phyloP scores from a whole-genome alignment of 2,113 vertebrate species.

The Eolophus roseicapilla region DNA sequence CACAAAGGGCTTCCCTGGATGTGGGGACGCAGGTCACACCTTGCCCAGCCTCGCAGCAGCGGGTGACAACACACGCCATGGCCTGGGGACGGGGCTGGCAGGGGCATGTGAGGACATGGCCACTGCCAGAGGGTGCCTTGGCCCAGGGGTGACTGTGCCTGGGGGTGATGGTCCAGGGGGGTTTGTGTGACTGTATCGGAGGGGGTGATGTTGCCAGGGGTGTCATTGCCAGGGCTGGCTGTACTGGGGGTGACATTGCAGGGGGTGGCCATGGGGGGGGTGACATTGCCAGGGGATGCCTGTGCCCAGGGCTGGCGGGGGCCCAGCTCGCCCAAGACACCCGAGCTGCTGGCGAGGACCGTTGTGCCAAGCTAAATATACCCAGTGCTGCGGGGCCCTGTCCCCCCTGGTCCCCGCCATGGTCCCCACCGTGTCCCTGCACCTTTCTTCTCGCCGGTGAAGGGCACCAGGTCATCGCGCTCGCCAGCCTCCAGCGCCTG shows the following conservation, averaged over 20 bases:
- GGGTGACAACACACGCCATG: rapidly evolving
- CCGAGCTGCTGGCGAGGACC: not conserved
- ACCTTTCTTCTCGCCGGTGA: conserved; percentile 93
- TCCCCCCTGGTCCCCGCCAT: not conserved
- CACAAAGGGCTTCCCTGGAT: conserved; percentile 85
- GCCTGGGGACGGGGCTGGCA: not conserved
- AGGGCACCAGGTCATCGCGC: conserved; percentile 90
- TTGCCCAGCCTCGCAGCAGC: rapidly evolving
- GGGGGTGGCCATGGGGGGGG: not conserved
- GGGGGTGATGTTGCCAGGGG: not conserved
- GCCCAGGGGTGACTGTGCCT: not conserved
- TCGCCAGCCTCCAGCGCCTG: conserved; percentile 84
- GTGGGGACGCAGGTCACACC: not conserved
- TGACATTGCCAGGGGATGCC: not conserved
- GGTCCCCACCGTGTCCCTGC: not conserved
- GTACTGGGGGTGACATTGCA: not conserved
- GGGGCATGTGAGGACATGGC: rapidly evolving
- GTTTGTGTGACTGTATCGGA: no score
- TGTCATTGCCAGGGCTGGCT: not conserved
- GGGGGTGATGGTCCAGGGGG: not conserved
- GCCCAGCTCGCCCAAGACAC: conserved; percentile 28
- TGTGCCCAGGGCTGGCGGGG: not conserved
- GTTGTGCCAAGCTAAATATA: conserved; percentile 39
- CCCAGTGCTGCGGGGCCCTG: not conserved
- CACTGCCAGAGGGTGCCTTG: not conserved